Evolutionary conservation across 2,888 invertebrate genomes (phyloP).

Genomic region (Sinodicranocentrus sp.): DNA sequence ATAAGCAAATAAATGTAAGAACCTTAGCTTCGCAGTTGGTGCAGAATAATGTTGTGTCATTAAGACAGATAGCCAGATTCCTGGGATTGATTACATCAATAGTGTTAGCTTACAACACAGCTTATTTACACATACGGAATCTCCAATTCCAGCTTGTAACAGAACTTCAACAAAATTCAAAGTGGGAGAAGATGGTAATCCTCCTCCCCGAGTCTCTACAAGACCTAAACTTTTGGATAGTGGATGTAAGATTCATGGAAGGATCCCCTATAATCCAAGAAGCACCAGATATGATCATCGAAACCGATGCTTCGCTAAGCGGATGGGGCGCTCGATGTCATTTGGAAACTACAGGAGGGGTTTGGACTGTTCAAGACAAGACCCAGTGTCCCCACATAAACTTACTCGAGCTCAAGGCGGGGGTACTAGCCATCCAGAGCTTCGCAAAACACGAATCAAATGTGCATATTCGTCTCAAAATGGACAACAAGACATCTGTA

Average conservation of each 20-base stretch:
- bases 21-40: too few relatives aligned
- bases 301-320: background rate
- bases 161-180: background rate
- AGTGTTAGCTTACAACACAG: background rate
- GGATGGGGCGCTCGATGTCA: slow-evolving; percentile 1
- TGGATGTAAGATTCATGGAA: background rate
- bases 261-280: background rate
- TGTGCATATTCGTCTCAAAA: slow-evolving; percentile 9
- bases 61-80: background rate
- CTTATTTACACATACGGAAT: background rate
- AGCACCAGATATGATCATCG: background rate
- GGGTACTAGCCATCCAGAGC: slow-evolving; percentile 15
- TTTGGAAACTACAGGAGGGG: background rate
- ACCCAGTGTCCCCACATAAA: background rate
- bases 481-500: slow-evolving; percentile 50
- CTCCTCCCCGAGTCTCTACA: background rate
- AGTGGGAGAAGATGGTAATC: background rate
- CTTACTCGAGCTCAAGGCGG: background rate
- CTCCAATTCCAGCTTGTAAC: background rate
- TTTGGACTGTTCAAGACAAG: background rate
- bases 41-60: background rate
- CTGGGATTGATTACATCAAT: background rate
- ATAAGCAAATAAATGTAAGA: too few relatives aligned
- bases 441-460: slow-evolving; percentile 5
- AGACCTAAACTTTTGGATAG: background rate